Evolutionary conservation across 1,140 invertebrate genomes (phyloP).

Genomic region (Anastatus disparis): DNA sequence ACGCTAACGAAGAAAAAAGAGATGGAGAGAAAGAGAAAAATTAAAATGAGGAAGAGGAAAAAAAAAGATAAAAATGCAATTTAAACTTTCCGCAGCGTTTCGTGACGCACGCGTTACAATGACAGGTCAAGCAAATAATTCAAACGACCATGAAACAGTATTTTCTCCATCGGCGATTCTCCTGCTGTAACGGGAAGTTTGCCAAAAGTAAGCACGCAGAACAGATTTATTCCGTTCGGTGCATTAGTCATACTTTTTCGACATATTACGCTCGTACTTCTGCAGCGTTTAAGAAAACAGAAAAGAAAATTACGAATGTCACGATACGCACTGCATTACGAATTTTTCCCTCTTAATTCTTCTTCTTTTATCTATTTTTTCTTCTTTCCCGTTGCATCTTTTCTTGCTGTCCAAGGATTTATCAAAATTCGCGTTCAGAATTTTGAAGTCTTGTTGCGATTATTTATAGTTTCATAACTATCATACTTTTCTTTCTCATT

Average conservation of each 20-base stretch:
- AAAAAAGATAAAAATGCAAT: constrained; percentile 40
- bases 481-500: neutral
- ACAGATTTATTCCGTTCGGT: constrained; percentile 53
- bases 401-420: neutral
- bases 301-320: constrained; percentile 25
- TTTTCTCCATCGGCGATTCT: constrained; percentile 48
- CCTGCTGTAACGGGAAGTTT: constrained; percentile 49
- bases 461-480: neutral
- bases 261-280: constrained; percentile 31
- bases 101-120: constrained; percentile 38
- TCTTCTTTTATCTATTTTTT: too few relatives aligned
- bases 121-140: constrained; percentile 44
- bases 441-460: constrained; percentile 9
- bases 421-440: constrained; percentile 19
- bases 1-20: neutral
- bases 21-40: too few relatives aligned
- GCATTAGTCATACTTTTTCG: constrained; percentile 51
- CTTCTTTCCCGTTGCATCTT: neutral
- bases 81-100: constrained; percentile 34
- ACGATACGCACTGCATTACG: constrained; percentile 21
- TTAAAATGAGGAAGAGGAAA: neutral
- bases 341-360: constrained; percentile 3
- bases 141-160: constrained; percentile 40
- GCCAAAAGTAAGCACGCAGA: constrained; percentile 53
- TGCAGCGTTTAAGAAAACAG: constrained; percentile 27